A percentile compares a stretch with the other conserved stretches of the same genome.
Conservation (phyloP, 1,140 invertebrate species). For the Sitobion miscanthi region DNA sequence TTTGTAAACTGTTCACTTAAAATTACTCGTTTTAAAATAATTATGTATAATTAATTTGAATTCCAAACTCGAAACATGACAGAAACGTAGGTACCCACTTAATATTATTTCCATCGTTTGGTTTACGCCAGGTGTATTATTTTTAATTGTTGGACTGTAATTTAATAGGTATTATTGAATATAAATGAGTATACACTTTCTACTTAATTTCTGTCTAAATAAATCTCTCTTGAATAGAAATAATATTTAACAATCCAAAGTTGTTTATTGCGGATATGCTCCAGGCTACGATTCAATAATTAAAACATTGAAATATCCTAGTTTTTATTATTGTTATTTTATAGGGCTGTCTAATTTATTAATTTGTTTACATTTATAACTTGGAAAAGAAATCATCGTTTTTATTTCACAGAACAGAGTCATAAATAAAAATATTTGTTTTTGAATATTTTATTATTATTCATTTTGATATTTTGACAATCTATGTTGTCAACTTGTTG, state of each 20-base stretch:
- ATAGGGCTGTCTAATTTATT: background rate
- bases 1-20: background rate
- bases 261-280: slow-evolving; percentile 25
- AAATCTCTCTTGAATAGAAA: slow-evolving; percentile 29
- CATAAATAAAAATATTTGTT: background rate
- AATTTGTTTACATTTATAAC: slow-evolving; percentile 17
- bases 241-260: slow-evolving; percentile 24
- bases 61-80: background rate
- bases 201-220: slow-evolving; percentile 27
- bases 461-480: background rate
- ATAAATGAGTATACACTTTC: slow-evolving; percentile 39
- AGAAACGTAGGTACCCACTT: background rate
- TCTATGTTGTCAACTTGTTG: background rate
- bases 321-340: background rate
- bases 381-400: background rate
- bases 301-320: background rate
- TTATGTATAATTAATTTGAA: background rate
- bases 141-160: background rate
- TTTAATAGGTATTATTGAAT: slow-evolving; percentile 35
- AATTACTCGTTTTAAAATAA: slow-evolving; percentile 7
- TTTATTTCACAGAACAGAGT: background rate
- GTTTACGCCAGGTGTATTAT: background rate
- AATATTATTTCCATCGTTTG: background rate
- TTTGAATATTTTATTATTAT: background rate
- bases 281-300: slow-evolving; percentile 12